Conservation (phyloP, 2,113 vertebrate genomes). For the Anser cygnoides region DNA sequence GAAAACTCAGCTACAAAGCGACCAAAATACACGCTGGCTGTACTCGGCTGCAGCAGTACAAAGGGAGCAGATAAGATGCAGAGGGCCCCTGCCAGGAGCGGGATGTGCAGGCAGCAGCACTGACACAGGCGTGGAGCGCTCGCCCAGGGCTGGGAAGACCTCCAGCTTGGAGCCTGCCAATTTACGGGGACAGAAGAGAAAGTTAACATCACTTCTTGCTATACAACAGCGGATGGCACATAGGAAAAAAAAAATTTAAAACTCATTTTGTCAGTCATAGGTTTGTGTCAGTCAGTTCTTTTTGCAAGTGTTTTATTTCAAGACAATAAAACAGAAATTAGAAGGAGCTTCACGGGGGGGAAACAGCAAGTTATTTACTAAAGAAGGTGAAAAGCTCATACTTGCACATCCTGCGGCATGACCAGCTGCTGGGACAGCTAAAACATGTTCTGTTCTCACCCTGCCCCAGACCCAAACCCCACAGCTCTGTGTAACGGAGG, state of each 20-base stretch:
- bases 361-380: background rate
- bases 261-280: background rate
- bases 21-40: fast-evolving
- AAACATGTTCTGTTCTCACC: background rate
- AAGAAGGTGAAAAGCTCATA: background rate
- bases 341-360: background rate
- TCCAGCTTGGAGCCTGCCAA: slow-evolving; percentile 36
- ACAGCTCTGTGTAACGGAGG: background rate
- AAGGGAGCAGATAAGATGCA: background rate
- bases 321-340: background rate
- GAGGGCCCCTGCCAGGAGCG: background rate
- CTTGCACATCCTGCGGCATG: background rate
- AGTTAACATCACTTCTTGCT: slow-evolving; percentile 11
- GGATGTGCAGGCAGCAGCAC: background rate
- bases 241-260: background rate
- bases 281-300: background rate
- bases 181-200: background rate
- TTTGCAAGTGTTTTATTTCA: background rate
- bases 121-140: slow-evolving; percentile 4
- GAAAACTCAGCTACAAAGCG: background rate
- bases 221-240: background rate
- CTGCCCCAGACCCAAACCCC: background rate
- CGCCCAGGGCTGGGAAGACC: background rate
- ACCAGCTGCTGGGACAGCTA: slow-evolving; percentile 2
- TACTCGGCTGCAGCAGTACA: background rate